Evolutionary conservation across 2,888 invertebrate genomes (phyloP), one percentile per base, ranked within the genome.

Genomic region (Myopa tessellatipennis): DNA sequence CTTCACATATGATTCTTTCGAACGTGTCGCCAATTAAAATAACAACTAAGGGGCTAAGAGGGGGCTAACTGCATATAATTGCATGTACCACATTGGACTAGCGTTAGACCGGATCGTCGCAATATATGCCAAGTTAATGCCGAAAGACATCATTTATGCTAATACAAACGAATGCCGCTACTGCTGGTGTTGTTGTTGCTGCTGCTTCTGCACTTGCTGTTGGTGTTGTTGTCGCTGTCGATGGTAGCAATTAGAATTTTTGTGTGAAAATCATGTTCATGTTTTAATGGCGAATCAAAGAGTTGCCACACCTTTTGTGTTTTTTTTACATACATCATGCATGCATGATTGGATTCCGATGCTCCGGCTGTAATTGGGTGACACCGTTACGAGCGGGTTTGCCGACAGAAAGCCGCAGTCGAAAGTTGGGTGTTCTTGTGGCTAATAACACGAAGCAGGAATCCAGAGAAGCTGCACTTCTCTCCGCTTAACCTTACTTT

Each of bases 251-350:
- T 70, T 70, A 70, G 70, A 70, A 70, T 70, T 70, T 26, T 50
- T 70, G 70, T 70, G 70, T 55, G 70, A 70, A 70, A 70, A 70
- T 55, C 70, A 70, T 70, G 70, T 55, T 50, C 34, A 16, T 16
- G 50, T 52, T 52, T 70, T 18, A n/a, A 55, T 55, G 70, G 70
- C 70, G 34, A 52, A 70, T 55, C 70, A 34, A 36, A 50, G 3
- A 26, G 12, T 55, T 10, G 34, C 70, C 70, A 70, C 70, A 70
- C 70, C 70, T 70, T 36, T n/a, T n/a, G 36, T 16, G 26, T 16
- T 65, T 16, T 65, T 65, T 26, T 26, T 26, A 26, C 26, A 26
- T 26, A 26, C 26, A 26, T 16, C 40, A 5, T 34, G 40, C 67
- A 36, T 14, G 14, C 38, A 38, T 40, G 67, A 7, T 26, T 26